Evolutionary conservation across 2,797 vertebrate genomes (phyloP).

Genomic region (Megalops cyprinoides): DNA sequence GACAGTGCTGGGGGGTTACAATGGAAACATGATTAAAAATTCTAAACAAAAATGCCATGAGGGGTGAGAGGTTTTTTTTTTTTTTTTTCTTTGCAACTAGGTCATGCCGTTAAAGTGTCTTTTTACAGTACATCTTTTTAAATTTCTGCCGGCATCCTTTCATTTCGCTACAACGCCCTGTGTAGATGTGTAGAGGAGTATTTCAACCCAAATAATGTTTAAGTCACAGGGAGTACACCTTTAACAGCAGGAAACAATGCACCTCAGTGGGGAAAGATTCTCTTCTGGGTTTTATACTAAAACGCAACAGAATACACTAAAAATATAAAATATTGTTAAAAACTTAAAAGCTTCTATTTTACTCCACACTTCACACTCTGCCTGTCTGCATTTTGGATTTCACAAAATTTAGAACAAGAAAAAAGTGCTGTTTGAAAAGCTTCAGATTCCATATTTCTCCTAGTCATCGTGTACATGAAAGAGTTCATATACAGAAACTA

Average conservation of each 20-base stretch:
- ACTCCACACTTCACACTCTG: not conserved
- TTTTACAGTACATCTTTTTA: not conserved
- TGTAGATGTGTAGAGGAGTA: no score
- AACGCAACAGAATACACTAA: no score
- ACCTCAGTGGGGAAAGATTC: not conserved
- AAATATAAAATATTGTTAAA: not conserved
- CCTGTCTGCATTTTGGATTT: not conserved
- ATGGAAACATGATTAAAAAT: not conserved
- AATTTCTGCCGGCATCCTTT: no score
- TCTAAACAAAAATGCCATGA: not conserved
- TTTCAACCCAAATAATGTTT: no score
- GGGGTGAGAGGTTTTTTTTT: conserved; percentile 5
- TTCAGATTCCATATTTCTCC: no score
- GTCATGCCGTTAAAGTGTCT: not conserved
- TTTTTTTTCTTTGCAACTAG: conserved; percentile 7
- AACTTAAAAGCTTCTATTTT: not conserved
- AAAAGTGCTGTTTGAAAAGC: no score
- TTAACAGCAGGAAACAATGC: not conserved
- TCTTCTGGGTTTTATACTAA: not conserved
- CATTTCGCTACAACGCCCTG: no score
- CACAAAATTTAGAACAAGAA: not conserved
- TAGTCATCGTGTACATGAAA: no score
- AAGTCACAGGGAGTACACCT: no score
- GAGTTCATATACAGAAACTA: no score
- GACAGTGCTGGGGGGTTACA: not conserved